phyloP scores from a whole-genome alignment of 2,797 vertebrate species.

The Epinephelus coioides region DNA sequence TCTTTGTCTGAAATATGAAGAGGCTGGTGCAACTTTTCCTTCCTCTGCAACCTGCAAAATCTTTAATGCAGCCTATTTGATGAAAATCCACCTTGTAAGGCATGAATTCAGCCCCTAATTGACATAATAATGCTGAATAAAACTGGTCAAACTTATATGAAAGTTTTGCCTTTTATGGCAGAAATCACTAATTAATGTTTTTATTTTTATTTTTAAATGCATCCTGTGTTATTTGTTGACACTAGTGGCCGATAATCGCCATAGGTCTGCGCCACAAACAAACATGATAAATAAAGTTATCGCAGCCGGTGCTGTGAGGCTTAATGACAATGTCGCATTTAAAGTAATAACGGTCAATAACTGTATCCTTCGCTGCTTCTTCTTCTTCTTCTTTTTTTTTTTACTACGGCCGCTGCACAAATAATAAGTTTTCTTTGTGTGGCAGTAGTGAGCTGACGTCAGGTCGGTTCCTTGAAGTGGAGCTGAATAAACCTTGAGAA shows the following conservation, averaged over 20 bases:
- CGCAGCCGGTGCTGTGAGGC: constrained; percentile 20
- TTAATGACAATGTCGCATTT: constrained; percentile 68
- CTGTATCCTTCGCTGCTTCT: constrained; percentile 42
- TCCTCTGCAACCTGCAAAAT: background rate
- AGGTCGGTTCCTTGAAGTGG: constrained; percentile 96
- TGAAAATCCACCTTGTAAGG: background rate
- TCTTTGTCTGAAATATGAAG: background rate
- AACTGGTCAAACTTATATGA: constrained; percentile 15
- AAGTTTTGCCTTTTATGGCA: background rate
- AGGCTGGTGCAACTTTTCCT: constrained; percentile 16
- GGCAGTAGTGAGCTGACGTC: constrained; percentile 93
- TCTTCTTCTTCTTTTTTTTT: too few species aligned
- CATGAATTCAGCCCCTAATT: background rate
- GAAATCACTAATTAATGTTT: background rate
- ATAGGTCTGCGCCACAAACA: background rate
- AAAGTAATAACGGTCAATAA: constrained; percentile 73
- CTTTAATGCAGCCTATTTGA: background rate
- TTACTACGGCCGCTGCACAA: constrained; percentile 80
- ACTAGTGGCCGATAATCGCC: constrained; percentile 13
- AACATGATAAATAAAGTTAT: constrained; percentile 68
- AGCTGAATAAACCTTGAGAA: constrained; percentile 97
- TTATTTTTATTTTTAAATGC: background rate
- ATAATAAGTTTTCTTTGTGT: constrained; percentile 93
- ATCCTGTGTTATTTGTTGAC: constrained; percentile 59
- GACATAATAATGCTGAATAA: background rate